These are phyloP conservation scores for Drosophila borealis DNA, from an alignment of 2,888 invertebrate genomes.

Conservation along the genomic window DNA sequence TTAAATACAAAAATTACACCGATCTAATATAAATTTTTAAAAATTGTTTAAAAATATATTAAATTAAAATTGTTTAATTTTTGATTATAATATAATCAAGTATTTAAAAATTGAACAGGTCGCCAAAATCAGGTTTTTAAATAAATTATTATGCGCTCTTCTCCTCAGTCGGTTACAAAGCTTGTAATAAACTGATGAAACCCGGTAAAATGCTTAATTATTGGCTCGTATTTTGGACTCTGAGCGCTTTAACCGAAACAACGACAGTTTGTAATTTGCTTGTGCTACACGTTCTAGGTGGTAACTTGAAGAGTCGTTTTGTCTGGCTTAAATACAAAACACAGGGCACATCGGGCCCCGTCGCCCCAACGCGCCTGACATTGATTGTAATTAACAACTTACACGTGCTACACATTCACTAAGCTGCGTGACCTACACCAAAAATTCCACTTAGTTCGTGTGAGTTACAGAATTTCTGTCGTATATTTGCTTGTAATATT, in stretches of 20 bases:
- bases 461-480: constrained; percentile 5
- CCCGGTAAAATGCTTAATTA: constrained; percentile 7
- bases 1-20: no score
- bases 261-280: constrained; percentile 22
- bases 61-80: no score
- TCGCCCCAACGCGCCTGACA: constrained; percentile 9
- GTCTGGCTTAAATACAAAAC: constrained; percentile 22
- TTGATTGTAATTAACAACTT: constrained; percentile 78
- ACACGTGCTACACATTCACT: constrained; percentile 58
- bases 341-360: constrained; percentile 5
- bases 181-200: background rate
- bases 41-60: no score
- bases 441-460: background rate
- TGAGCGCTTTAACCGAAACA: background rate
- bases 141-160: no score
- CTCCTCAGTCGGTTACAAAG: background rate
- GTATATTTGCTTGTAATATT: constrained; percentile 33
- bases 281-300: constrained; percentile 17
- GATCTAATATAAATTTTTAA: no score
- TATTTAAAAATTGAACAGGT: no score
- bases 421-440: constrained; percentile 46
- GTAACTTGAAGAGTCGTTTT: constrained; percentile 45
- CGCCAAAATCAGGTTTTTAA: no score
- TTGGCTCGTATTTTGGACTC: background rate
- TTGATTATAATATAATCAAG: no score